phyloP scores from a whole-genome alignment of 64 coral and sea anemone genomes.

The Montipora sp. region DNA sequence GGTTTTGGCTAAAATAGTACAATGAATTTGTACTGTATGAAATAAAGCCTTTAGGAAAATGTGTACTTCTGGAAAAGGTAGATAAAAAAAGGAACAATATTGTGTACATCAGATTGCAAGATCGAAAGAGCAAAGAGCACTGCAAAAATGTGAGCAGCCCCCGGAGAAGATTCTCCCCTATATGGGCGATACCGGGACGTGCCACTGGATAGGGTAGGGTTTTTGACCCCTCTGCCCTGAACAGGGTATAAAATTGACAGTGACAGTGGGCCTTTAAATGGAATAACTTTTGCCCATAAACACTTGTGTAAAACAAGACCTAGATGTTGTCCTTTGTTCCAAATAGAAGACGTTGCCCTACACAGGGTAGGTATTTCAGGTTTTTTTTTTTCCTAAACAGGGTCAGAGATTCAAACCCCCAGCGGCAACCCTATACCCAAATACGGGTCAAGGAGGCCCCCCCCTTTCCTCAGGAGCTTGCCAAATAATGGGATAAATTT shows the following conservation, averaged over 20 bases:
- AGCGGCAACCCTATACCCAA: neutral
- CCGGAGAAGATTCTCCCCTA: neutral
- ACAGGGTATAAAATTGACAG: neutral
- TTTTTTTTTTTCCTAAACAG: neutral
- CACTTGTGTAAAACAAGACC: neutral
- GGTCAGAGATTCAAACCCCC: neutral
- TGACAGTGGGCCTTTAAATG: neutral
- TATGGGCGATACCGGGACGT: neutral
- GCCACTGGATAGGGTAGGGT: neutral
- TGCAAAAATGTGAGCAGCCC: neutral
- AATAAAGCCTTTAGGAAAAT: too few relatives aligned
- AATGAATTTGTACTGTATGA: too few relatives aligned
- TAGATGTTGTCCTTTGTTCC: neutral
- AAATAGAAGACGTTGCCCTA: neutral
- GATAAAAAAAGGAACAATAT: too few relatives aligned
- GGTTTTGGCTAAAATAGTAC: too few relatives aligned
- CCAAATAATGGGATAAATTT: neutral
- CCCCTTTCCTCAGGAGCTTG: neutral
- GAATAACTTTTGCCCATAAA: neutral
- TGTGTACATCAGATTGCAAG: neutral
- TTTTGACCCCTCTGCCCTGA: neutral
- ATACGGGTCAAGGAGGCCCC: too few relatives aligned
- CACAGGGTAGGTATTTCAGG: neutral
- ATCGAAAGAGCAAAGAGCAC: neutral
- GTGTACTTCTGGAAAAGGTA: too few relatives aligned